A percentile compares a stretch with the other conserved stretches of the same genome.
phyloP scores from a whole-genome alignment of 1,140 invertebrate genomes.

The Apis dorsata region DNA sequence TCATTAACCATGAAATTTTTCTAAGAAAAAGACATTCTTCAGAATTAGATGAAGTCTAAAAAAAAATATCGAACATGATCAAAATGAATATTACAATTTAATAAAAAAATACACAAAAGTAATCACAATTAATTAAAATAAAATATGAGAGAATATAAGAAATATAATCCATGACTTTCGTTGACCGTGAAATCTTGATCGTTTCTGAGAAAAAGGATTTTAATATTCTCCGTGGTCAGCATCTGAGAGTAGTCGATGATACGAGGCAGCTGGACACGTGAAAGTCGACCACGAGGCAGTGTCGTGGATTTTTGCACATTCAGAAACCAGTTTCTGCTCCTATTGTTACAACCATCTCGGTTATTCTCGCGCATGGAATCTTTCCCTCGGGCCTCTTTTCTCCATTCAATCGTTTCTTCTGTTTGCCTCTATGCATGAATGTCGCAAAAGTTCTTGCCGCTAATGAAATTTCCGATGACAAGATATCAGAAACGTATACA shows the following conservation, averaged over 20 bases:
- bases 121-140: neutral
- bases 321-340: conserved; percentile 57
- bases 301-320: conserved; percentile 47
- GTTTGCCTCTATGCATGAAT: neutral
- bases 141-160: neutral
- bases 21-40: too few relatives aligned
- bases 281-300: conserved; percentile 56
- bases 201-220: neutral
- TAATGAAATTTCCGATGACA: neutral
- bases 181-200: neutral
- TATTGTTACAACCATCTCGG: conserved; percentile 48
- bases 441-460: conserved; percentile 4
- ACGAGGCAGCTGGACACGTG: conserved; percentile 39
- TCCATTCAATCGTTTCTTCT: neutral
- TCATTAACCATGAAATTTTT: too few relatives aligned
- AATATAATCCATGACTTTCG: neutral
- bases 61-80: too few relatives aligned
- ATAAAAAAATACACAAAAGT: neutral
- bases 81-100: neutral
- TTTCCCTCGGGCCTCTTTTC: conserved; percentile 7
- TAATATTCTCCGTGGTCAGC: conserved; percentile 43
- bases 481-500: neutral
- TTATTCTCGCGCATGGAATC: conserved; percentile 16
- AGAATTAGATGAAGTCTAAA: too few relatives aligned
- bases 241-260: conserved; percentile 44